Evolutionary conservation across 2,113 vertebrate genomes (phyloP), one percentile per base, ranked within the genome.

Genomic region (Macquaria australasica): DNA sequence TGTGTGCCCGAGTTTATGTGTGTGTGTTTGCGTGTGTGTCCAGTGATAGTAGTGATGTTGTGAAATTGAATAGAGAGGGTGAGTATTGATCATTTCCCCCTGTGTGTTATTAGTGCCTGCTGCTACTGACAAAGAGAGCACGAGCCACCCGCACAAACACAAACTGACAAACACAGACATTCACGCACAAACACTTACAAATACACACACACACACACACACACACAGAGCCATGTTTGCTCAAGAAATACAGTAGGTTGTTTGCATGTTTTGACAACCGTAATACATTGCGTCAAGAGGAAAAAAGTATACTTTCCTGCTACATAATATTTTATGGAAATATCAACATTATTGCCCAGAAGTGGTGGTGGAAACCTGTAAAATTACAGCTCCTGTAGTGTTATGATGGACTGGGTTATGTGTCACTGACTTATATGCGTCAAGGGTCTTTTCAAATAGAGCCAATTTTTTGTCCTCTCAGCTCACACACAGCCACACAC

Each of bases 51-150:
- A 73, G 91, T 87, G 81, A 90, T 94, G 89, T 87, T 90, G 92
- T 93, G 92, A 94, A 95, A 95, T 92, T 93, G 94, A 94, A 94
- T 94, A 91, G 90, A 93, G 91, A 92, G 90, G 83, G 85, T 73
- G 84, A 93, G 92, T 93, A 94, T 94, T 92, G 93, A 94, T 95
- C 82, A 93, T 89, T 92, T 93, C 92, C 91, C 90, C 91, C 74
- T 88, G 93, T 93, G 93, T 94, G 94, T 95, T 93, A 93, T 95
- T 93, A 92, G 78, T 87, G 87, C 88, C 87, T 90, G 88, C 90
- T 90, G 88, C 87, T 88, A 21, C 91, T 92, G 92, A 90, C 88
- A 92, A 76, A 92, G 86, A 83, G 85, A 86, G 81, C 70, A 85
- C 79, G 80, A 86, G 88, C 87, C 88, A 86, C 86, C 25, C 50